Conservation (phyloP, 1,140 invertebrate species). For the Heliconius hewitsoni region DNA sequence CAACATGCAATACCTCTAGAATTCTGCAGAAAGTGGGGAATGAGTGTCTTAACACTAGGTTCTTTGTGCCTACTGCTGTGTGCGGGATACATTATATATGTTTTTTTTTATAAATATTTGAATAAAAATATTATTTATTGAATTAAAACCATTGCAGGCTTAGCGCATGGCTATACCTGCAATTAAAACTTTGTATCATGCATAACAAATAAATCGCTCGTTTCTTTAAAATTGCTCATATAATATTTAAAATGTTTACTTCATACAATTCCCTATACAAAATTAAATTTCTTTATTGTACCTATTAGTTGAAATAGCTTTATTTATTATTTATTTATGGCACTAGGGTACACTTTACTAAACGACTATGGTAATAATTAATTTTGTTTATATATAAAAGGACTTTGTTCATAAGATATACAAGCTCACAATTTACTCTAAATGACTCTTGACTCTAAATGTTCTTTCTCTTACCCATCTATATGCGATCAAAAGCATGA, state of each 20-base stretch:
- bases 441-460: no score
- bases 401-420: background rate
- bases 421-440: no score
- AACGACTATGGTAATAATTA: background rate
- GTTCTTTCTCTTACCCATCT: no score
- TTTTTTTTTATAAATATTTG: background rate
- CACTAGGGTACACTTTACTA: background rate
- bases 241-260: conserved; percentile 1
- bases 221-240: conserved; percentile 6
- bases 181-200: conserved; percentile 5
- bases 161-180: background rate
- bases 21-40: no score
- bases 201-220: background rate
- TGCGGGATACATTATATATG: no score
- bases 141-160: background rate
- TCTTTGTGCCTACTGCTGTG: no score
- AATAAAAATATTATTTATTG: background rate
- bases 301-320: background rate
- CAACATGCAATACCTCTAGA: no score
- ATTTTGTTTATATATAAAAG: background rate
- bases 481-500: background rate
- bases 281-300: background rate
- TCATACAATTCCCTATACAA: background rate
- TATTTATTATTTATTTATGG: conserved; percentile 5
- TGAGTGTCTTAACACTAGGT: no score